These are phyloP conservation scores for Lytechinus pictus DNA, from an alignment of 35 echinoderm and acorn worm species.

Conservation along the genomic window DNA sequence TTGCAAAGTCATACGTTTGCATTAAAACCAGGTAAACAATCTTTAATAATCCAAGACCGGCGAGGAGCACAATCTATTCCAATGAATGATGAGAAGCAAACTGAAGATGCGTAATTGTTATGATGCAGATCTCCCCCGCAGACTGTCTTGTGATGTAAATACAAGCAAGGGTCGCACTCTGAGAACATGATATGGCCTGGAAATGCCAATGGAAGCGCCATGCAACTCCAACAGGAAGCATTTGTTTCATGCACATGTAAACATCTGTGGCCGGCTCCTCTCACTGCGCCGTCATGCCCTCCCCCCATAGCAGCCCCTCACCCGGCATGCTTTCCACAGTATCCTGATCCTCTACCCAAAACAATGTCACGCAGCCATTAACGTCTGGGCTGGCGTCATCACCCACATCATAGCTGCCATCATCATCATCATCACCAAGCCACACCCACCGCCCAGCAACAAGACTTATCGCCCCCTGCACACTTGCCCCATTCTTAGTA, in stretches of 20 bases:
- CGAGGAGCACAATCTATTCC: neutral
- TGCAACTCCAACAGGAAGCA: slow-evolving; percentile 29
- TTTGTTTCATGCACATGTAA: slow-evolving; percentile 43
- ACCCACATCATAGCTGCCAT: slow-evolving; percentile 15
- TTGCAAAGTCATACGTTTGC: neutral
- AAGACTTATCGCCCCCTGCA: slow-evolving; percentile 3
- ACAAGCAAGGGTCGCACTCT: neutral
- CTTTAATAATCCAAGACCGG: neutral
- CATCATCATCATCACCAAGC: slow-evolving; percentile 49
- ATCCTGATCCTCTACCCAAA: slow-evolving; percentile 39
- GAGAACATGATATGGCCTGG: slow-evolving; percentile 24
- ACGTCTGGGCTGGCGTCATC: slow-evolving; percentile 33
- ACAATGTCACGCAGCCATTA: slow-evolving; percentile 35
- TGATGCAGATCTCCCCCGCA: slow-evolving; percentile 32
- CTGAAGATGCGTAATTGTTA: slow-evolving; percentile 13
- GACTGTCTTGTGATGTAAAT: slow-evolving; percentile 32
- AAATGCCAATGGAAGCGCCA: slow-evolving; percentile 50
- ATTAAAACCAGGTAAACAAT: neutral
- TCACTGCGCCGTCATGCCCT: neutral
- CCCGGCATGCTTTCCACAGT: slow-evolving; percentile 24
- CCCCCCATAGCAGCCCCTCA: neutral
- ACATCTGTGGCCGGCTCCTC: slow-evolving; percentile 29
- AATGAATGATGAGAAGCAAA: slow-evolving; percentile 9
- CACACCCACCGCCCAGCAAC: slow-evolving; percentile 7
- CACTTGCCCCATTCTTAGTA: neutral